phyloP scores from a whole-genome alignment of 1,140 invertebrate species.

The Neodiprion lecontei region DNA sequence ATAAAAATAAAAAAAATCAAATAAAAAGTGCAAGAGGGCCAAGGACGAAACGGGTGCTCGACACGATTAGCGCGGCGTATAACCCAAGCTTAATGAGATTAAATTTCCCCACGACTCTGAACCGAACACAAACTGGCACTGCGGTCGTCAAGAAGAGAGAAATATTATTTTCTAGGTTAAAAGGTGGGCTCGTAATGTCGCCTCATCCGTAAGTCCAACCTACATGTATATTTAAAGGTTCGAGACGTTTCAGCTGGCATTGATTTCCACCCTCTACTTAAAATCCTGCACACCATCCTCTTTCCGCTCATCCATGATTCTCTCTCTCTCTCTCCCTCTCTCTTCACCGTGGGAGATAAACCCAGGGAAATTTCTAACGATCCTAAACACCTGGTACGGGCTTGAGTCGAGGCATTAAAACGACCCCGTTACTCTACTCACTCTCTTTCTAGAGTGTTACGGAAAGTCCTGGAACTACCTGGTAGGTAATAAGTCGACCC shows the following conservation, averaged over 20 bases:
- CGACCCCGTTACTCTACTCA: background rate
- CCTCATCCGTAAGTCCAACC: too few relatives aligned
- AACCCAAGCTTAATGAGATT: background rate
- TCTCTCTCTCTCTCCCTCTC: too few relatives aligned
- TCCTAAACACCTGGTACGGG: background rate
- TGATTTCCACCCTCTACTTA: too few relatives aligned
- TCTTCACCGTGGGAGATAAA: background rate
- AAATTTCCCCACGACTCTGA: background rate
- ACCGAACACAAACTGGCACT: background rate
- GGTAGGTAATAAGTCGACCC: conserved; percentile 1
- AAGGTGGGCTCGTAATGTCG: background rate
- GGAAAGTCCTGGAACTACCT: background rate
- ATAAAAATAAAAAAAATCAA: too few relatives aligned
- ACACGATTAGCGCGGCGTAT: background rate
- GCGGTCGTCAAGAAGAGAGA: too few relatives aligned
- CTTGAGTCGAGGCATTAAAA: background rate
- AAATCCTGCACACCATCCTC: too few relatives aligned
- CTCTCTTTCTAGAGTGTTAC: background rate
- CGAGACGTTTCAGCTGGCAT: too few relatives aligned
- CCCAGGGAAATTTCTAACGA: background rate
- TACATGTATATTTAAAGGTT: too few relatives aligned
- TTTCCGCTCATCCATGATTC: too few relatives aligned
- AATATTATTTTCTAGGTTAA: background rate
- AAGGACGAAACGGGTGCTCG: background rate
- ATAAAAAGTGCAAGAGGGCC: background rate